Percentiles rank a stretch among this genome's conserved stretches.
Evolutionary conservation across 2,888 invertebrate genomes (phyloP).

Genomic region (Hymenopus coronatus): DNA sequence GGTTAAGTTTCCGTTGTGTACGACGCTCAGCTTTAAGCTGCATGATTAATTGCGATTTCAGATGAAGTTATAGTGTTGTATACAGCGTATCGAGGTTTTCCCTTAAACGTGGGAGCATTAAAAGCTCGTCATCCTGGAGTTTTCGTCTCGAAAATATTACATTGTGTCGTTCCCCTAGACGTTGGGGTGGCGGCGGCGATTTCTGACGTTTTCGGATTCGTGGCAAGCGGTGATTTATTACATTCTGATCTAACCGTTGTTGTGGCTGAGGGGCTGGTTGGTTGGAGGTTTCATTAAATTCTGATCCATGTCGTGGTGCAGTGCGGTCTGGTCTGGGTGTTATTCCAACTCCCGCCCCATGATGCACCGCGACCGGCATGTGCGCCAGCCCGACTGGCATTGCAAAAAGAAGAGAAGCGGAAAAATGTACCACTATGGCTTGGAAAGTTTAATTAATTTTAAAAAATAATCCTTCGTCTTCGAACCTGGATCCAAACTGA

Average conservation of each 20-base stretch:
- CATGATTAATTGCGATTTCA: not conserved
- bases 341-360: not conserved
- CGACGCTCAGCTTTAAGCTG: too few species aligned
- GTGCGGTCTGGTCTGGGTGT: not conserved
- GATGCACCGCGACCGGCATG: not conserved
- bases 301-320: slow-evolving; percentile 16
- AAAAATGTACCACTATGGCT: not conserved
- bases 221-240: slow-evolving; percentile 13
- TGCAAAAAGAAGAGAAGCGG: not conserved
- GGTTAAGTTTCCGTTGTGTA: too few species aligned
- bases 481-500: not conserved
- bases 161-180: not conserved
- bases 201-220: not conserved
- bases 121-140: not conserved
- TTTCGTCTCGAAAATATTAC: not conserved
- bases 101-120: not conserved
- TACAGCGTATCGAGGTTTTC: not conserved
- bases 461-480: not conserved
- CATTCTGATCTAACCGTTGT: slow-evolving; percentile 11
- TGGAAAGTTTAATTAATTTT: not conserved
- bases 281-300: slow-evolving; percentile 18
- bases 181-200: not conserved
- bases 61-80: not conserved
- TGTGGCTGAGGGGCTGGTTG: not conserved
- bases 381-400: not conserved